Evolutionary conservation across 2,113 vertebrate genomes (phyloP).

Genomic region (Cavia aperea): DNA sequence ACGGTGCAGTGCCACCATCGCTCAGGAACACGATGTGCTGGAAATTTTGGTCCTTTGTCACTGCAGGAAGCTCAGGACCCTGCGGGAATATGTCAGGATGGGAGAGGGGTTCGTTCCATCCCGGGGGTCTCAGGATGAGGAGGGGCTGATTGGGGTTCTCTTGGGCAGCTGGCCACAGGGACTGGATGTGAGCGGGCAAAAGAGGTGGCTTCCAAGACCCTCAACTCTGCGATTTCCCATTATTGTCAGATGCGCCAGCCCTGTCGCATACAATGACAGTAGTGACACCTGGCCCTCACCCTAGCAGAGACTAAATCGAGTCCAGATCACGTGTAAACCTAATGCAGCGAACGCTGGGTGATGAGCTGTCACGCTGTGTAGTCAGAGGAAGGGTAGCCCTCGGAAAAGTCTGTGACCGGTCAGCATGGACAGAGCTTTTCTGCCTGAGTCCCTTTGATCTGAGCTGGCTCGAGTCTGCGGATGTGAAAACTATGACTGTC

Average conservation of each 20-base stretch:
- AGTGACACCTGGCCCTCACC: background rate
- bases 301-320: background rate
- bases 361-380: background rate
- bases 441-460: background rate
- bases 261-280: background rate
- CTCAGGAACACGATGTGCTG: background rate
- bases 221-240: background rate
- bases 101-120: background rate
- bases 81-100: fast-evolving
- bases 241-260: background rate
- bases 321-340: background rate
- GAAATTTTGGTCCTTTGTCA: background rate
- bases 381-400: fast-evolving
- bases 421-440: background rate
- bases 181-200: background rate
- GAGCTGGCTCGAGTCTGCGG: background rate
- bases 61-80: background rate
- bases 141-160: background rate
- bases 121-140: background rate
- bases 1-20: background rate
- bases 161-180: background rate
- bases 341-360: background rate
- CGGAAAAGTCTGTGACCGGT: background rate
- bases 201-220: background rate
- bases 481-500: no score